Base-by-base conservation (phyloP, 2,888 invertebrate species). In the Acanthosoma haemorrhoidale region DNA sequence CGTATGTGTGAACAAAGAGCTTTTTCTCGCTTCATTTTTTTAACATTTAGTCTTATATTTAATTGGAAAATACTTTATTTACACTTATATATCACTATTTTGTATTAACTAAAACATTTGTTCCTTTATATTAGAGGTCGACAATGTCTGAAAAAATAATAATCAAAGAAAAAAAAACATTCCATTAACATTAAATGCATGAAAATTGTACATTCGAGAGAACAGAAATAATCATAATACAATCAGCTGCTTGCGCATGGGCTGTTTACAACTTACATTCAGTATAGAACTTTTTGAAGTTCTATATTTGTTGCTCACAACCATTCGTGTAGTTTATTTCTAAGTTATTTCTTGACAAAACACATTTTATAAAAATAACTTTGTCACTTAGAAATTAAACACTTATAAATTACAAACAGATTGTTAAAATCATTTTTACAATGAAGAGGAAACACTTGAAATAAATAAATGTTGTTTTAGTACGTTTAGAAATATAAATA, bases 391-490 rank as follows among this genome's bases (percentile, higher is more conserved):
- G 32, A 36, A 61, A 38, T 16, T 25, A 6, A 51, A 51, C 25
- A 64, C 38, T 38, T 34, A 21, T 34, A 36, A 61, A 38, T 29
- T 64, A 61, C 61, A 61, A 41, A 25, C 29, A 51, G 25, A 25
- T 64, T 64, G 25, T 8, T 11, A 57, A 41, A 2, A 39, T 21
- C 21, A 64, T 29, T 43, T 67, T 76, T 73, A 74, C 73, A 74
- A 72, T 75, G 76, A 76, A 76, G 76, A 76, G 76, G 76, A 74
- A 75, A 75, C 73, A 76, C 76, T 76, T 75, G 67, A 60, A 71
- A 63, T 38, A 72, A 70, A 67, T 71, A 69, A 69, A n/a, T 41
- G 16, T 43, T 66, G 18, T 70, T 51, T 57, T 66, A 36, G 57
- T 61, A 61, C 57, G 64, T 25, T 71, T 67, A 70, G 67, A 72